A percentile compares a stretch with the other conserved stretches of the same genome.
These are phyloP conservation scores for Ciconia stormi DNA, from an alignment of 2,113 vertebrate species.

Conservation along the genomic window DNA sequence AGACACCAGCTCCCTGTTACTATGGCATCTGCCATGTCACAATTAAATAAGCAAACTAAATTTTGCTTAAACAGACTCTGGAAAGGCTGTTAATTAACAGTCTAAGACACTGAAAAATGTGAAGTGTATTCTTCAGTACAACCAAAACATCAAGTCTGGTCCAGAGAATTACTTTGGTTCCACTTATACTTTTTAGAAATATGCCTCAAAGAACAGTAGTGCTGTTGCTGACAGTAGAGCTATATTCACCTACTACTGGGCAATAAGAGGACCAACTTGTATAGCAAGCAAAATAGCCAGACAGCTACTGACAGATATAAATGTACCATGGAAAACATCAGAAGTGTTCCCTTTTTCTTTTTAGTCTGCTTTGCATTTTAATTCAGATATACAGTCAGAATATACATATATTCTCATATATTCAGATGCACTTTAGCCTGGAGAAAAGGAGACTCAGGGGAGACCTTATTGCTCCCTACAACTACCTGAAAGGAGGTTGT, in stretches of 20 bases:
- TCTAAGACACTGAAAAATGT: not conserved
- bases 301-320: not conserved
- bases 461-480: too few species aligned
- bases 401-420: not conserved
- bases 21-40: not conserved
- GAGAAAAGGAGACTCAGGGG: too few species aligned
- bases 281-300: not conserved
- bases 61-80: not conserved
- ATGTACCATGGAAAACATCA: fast-evolving
- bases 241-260: not conserved
- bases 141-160: not conserved
- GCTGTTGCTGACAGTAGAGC: not conserved
- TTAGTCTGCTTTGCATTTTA: not conserved
- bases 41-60: not conserved
- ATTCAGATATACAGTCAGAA: not conserved
- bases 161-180: not conserved
- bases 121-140: not conserved
- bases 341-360: not conserved
- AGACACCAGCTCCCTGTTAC: not conserved
- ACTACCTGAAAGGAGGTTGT: too few species aligned
- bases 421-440: not conserved
- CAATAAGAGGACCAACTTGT: not conserved
- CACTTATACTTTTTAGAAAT: not conserved
- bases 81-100: not conserved
- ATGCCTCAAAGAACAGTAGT: not conserved